These are phyloP conservation scores for Nasonia giraulti DNA, from an alignment of 1,140 invertebrate species.

Conservation along the genomic window DNA sequence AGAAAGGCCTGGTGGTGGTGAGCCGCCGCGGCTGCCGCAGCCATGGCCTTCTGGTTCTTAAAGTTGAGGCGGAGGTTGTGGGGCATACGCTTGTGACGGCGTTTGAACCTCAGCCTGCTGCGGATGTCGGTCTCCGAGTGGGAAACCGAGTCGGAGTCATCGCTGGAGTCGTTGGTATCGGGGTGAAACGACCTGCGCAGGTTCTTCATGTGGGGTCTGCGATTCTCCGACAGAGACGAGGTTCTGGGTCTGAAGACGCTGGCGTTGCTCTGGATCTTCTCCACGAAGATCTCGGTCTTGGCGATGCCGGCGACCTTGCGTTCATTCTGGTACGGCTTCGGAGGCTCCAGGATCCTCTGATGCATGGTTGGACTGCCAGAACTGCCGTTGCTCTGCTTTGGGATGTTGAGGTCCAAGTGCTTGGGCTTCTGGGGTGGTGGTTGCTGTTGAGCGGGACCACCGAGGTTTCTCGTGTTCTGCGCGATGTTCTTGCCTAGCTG, in stretches of 20 bases:
- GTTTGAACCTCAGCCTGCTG: conserved; percentile 63
- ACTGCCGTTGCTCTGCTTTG: conserved; percentile 38
- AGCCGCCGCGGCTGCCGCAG: conserved; percentile 31
- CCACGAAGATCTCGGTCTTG: conserved; percentile 55
- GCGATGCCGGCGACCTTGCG: conserved; percentile 50
- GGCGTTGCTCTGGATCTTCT: conserved; percentile 53
- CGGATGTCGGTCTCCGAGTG: conserved; percentile 72
- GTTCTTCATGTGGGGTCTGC: conserved; percentile 64
- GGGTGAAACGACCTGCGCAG: conserved; percentile 69
- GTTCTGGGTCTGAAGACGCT: conserved; percentile 68
- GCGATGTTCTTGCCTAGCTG: conserved; percentile 67
- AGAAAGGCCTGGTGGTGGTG: conserved; percentile 56
- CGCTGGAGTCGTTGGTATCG: conserved; percentile 66
- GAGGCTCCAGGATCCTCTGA: conserved; percentile 68
- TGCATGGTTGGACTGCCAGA: conserved; percentile 58
- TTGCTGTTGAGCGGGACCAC: conserved; percentile 52
- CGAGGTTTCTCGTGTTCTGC: conserved; percentile 62
- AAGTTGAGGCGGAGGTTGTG: conserved; percentile 67
- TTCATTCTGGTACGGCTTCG: conserved; percentile 69
- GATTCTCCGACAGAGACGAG: conserved; percentile 68
- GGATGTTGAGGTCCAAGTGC: conserved; percentile 63
- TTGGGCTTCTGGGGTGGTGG: conserved; percentile 63
- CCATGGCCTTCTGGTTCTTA: conserved; percentile 60
- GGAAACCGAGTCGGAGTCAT: conserved; percentile 71
- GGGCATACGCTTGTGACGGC: conserved; percentile 63